Base-by-base conservation (phyloP, 1,140 invertebrate species). In the Papilio aristodemus region DNA sequence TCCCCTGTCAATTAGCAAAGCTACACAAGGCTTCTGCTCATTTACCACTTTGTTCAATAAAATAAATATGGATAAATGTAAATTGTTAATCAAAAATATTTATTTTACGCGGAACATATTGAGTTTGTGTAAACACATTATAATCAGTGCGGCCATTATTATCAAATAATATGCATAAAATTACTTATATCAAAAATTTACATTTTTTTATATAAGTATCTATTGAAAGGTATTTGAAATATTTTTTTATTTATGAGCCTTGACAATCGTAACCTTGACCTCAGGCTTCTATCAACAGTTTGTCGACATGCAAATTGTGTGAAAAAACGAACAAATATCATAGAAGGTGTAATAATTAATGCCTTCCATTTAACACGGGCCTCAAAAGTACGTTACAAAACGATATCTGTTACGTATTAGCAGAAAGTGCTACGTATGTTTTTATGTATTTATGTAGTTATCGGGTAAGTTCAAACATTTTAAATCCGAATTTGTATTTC, bases 331-430 rank as follows among this genome's bases (percentile, higher is more conserved):
- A 74, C 71, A 84, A 79, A 85, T 71, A 84, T 39, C 41, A 66
- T 69, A 57, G 71, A 58, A 81, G 71, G 77, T 80, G 78, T 78
- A 70, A 86, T 84, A 85, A 75, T 75, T 76, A 80, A 84, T 78
- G 77, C 64, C 68, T 75, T 75, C 69, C 70, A 68, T 79, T 79
- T 72, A 68, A 74, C 76, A 76, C 76, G 38, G 63, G 50, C 72
- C 59, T 66, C 39, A 50, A 74, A 77, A 68, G 59, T 22, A 58
- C 66, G 72, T 73, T 70, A 71, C 14, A 58, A 70, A 68, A 54
- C 46, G 38, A 39, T 13, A 54, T 54, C 19, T 54, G 46, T 22
- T 19, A 54, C 46, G 46, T 54, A 9, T 54, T 54, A 25, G 9
- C 46, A 22, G 46, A 54, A 54, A 54, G 46, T 54, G 22, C 46